Conservation (phyloP, 1,140 invertebrate species). For the Neodiprion lecontei region DNA sequence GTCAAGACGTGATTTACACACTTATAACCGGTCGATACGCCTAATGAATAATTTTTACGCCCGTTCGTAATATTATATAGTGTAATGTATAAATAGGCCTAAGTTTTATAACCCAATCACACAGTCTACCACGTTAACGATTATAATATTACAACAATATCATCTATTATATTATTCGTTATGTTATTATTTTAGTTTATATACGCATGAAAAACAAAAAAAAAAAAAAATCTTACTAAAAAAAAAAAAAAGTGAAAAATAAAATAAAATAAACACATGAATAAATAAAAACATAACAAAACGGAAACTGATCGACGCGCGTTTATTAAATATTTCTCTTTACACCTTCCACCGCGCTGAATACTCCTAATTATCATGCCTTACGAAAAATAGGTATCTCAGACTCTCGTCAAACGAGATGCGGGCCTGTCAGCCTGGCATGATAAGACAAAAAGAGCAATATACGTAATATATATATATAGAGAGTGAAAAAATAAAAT, state of each 20-base stretch:
- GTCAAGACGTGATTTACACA: too few species aligned
- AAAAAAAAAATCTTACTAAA: neutral
- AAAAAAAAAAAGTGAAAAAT: neutral
- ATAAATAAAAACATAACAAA: neutral
- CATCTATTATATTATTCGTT: neutral
- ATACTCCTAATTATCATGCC: neutral
- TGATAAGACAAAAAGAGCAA: too few species aligned
- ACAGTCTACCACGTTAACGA: neutral
- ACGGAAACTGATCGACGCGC: neutral
- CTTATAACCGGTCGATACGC: too few species aligned
- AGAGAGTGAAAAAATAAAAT: neutral
- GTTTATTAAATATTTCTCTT: too few species aligned
- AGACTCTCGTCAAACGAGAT: too few species aligned
- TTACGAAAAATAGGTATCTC: too few species aligned
- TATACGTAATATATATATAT: neutral
- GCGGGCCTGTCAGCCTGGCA: too few species aligned
- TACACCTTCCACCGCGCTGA: too few species aligned
- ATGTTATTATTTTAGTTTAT: constrained; percentile 6
- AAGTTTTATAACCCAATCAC: neutral
- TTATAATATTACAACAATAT: neutral
- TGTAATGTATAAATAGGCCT: too few species aligned
- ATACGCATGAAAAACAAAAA: neutral
- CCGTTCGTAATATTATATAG: neutral
- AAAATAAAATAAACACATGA: neutral
- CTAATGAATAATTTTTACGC: neutral